Evolutionary conservation across 2,888 invertebrate species (phyloP), one percentile per base, ranked within the genome.

Genomic region (Chrysolina haemoptera): DNA sequence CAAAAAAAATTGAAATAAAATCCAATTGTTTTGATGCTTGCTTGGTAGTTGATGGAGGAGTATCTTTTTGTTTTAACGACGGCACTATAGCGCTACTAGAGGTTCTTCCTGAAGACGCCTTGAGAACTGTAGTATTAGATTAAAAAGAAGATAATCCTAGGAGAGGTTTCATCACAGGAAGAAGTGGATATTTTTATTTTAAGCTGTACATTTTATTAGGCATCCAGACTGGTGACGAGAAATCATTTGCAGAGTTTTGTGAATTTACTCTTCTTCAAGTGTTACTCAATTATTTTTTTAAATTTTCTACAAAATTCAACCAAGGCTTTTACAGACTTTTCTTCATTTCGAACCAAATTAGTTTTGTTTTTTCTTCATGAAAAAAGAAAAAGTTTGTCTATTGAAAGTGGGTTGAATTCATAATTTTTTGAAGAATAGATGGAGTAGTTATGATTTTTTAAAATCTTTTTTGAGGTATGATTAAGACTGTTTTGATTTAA

Each of bases 31-130:
- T 93, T 83, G 96, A 97, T 88, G 97, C 95, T 14, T 91, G 95
- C 85, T 89, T 99, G 18, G 98, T 99, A 0, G 93, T 99, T 22
- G 99, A 99, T 87, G 99, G 99, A 35, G 96, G 98, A 77, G 93
- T 97, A 16, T 96, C 96, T 0, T 96, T 96, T 85, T 93, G 94
- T 0, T 99, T 99, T 88, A 98, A 98, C 88, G 96, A 97, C 85
- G 99, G 99, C 1, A 94, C 97, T 0, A 92, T 94, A 78, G 98
- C 96, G 0, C 87, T 93, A 10, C 88, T 99, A 14, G 96, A 97
- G 88, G 93, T 95, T 40, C 90, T 93, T 79, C 95, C 96, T 0
- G 94, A 96, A 85, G 98, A 99, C 87, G 93, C 96, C 0, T 89
- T 99, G 0, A 91, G 95, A 86, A 97, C 98, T 2, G 93, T 96